Evolutionary conservation across 2,113 vertebrate species (phyloP).

Genomic region (Aepyceros melampus): DNA sequence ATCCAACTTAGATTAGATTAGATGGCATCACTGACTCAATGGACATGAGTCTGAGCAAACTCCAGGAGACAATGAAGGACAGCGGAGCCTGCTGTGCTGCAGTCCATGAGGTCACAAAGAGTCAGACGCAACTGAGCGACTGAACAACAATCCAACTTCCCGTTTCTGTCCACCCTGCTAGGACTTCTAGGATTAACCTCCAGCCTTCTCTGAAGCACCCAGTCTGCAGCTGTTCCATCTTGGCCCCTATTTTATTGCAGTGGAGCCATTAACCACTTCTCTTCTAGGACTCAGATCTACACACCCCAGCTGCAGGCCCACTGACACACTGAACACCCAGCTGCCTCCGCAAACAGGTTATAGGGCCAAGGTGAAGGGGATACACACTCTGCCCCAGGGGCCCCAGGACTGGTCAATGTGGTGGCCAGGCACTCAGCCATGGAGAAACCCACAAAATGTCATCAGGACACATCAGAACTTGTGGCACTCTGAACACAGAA

Average conservation of each 20-base stretch:
- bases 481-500: accelerated
- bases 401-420: background rate
- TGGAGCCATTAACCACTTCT: background rate
- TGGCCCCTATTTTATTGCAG: background rate
- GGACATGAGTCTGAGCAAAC: background rate
- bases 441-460: background rate
- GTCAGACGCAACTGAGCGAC: background rate
- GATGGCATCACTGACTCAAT: background rate
- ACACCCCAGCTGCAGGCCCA: background rate
- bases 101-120: background rate
- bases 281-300: background rate
- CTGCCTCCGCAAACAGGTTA: background rate
- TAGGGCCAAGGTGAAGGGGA: accelerated
- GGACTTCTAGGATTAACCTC: background rate
- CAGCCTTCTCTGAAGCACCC: background rate
- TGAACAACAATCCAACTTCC: background rate
- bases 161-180: background rate
- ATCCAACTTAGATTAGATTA: background rate
- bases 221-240: background rate
- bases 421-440: accelerated
- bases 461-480: background rate
- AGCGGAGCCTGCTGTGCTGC: background rate
- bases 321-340: background rate
- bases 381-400: background rate
- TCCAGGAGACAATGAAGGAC: background rate